A percentile compares a stretch with the other conserved stretches of the same genome.
These are phyloP conservation scores for Ophioninae sp. DNA, from an alignment of 2,888 invertebrate genomes.

Conservation along the genomic window DNA sequence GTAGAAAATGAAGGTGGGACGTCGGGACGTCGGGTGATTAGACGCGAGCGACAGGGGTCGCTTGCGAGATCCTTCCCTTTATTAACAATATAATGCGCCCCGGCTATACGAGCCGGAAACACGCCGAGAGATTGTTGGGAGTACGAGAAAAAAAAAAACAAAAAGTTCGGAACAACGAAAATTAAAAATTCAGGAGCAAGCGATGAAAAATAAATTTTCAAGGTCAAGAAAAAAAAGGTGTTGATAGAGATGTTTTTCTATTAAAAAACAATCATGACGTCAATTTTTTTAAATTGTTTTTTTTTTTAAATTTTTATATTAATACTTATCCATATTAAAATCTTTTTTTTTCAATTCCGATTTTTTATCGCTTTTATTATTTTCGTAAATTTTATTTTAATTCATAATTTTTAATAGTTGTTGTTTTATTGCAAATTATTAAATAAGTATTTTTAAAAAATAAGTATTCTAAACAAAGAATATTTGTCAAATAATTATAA, in stretches of 20 bases:
- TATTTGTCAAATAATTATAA: no score
- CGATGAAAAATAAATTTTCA: constrained; percentile 16
- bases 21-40: constrained; percentile 76
- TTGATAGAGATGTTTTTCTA: not conserved
- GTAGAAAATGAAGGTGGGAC: constrained; percentile 63
- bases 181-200: constrained; percentile 15
- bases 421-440: no score
- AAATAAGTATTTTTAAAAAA: no score
- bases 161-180: constrained; percentile 23
- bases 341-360: no score
- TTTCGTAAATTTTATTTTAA: no score
- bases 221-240: not conserved
- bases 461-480: no score
- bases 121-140: constrained; percentile 22
- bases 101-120: constrained; percentile 31
- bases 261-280: not conserved
- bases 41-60: constrained; percentile 75
- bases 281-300: no score
- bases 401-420: no score
- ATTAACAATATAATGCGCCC: constrained; percentile 76
- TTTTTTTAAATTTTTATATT: no score
- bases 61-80: constrained; percentile 74
- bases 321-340: no score
- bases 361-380: no score
- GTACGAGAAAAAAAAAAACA: constrained; percentile 6